phyloP scores from a whole-genome alignment of 1,140 invertebrate species.

The Scaptomyza pallida region DNA sequence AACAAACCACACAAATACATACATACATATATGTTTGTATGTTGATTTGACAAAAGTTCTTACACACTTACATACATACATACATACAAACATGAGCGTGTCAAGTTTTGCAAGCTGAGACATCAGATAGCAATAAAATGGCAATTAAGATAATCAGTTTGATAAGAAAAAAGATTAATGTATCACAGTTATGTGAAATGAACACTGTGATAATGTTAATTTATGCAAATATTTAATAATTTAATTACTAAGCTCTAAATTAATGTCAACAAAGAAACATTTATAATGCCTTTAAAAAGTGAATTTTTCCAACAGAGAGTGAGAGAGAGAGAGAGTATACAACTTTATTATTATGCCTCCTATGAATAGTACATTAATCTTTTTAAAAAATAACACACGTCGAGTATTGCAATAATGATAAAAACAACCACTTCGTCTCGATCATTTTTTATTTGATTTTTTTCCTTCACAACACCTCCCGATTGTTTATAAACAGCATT shows the following conservation, averaged over 20 bases:
- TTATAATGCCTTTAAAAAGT: too few species aligned
- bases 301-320: too few species aligned
- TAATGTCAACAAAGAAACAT: background rate
- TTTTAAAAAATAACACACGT: too few species aligned
- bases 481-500: slow-evolving; percentile 10
- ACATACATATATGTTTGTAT: too few species aligned
- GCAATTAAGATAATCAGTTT: slow-evolving; percentile 7
- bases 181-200: background rate
- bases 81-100: background rate
- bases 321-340: too few species aligned
- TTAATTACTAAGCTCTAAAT: background rate
- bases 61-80: background rate
- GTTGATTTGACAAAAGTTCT: too few species aligned
- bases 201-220: slow-evolving; percentile 4
- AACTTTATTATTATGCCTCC: too few species aligned
- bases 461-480: background rate
- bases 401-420: background rate
- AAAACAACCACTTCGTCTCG: slow-evolving; percentile 1
- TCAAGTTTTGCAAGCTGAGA: background rate
- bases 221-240: slow-evolving; percentile 5
- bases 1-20: too few species aligned
- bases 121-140: background rate
- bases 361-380: background rate
- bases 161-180: slow-evolving; percentile 9
- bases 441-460: slow-evolving; percentile 4